Conservation (phyloP, 2,797 vertebrate species). For the Betta splendens region DNA sequence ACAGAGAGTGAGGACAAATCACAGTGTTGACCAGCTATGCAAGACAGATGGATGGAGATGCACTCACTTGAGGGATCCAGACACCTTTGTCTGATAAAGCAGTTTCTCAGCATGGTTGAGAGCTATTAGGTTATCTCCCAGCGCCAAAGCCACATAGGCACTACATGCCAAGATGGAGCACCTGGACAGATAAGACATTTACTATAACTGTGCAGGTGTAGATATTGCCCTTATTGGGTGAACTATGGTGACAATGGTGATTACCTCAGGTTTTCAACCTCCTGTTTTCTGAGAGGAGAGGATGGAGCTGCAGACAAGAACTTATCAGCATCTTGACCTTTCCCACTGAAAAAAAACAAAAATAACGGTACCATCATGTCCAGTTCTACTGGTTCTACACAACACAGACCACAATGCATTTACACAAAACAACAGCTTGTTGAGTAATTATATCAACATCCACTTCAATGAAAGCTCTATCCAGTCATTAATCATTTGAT, state of each 20-base stretch:
- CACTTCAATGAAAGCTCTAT: too few relatives aligned
- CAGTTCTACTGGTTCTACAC: neutral
- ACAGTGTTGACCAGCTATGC: too few relatives aligned
- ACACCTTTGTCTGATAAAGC: conserved; percentile 94
- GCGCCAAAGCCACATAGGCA: conserved; percentile 91
- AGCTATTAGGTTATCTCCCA: conserved; percentile 98
- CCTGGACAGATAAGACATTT: conserved; percentile 68
- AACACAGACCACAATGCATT: neutral
- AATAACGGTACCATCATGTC: neutral
- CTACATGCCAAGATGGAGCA: conserved; percentile 97
- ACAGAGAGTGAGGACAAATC: neutral
- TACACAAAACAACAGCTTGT: too few relatives aligned
- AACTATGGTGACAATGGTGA: neutral
- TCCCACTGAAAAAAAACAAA: conserved; percentile 81
- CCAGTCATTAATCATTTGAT: too few relatives aligned
- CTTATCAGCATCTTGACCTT: conserved; percentile 95
- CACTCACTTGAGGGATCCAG: conserved; percentile 96
- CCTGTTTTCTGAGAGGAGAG: conserved; percentile 93
- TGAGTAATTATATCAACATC: too few relatives aligned
- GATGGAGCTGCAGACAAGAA: conserved; percentile 94
- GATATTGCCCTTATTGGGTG: neutral
- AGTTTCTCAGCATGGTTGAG: conserved; percentile 95
- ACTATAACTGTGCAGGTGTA: neutral
- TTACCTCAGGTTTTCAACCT: conserved; percentile 97
- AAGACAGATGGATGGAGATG: too few relatives aligned